Evolutionary conservation across 30 jellyfish, hydroid and myxozoan species (phyloP), one percentile per base, ranked within the genome.

Genomic region (Aurelia sp.): DNA sequence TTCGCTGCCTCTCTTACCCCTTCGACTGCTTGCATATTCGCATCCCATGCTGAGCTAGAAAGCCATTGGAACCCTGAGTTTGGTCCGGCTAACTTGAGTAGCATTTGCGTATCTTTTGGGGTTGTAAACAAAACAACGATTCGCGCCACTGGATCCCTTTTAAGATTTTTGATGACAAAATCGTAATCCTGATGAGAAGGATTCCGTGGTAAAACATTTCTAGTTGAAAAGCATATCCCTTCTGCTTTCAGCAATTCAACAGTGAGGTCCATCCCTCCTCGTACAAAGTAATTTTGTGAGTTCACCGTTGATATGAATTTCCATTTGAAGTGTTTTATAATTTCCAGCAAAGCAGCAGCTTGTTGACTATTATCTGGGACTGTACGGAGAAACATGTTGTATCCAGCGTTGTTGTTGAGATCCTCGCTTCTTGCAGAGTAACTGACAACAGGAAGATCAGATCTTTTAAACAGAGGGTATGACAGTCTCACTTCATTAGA

Each of bases 391-490:
- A 88, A 79, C 51, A 79, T 79, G 23, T 35, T 62, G 66, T 88
- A 88, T 58, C 72, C 71, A 4, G 31, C 72, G 2, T 82, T 65
- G 60, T 79, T 81, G 51, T 62, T 82, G 33, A 88, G 81, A 3
- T 79, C 92, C 13, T 40, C 74, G 66, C 88, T 81, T 19, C 92
- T 79, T 9, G 97, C 97, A 4, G 90, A 88, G 71, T 88, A 73
- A 37, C 97, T 88, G 13, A 79, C 58, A 62, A 88, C 59, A 6
- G 63, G 73, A 22, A 30, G 69, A 27, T 73, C 68, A 64, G 70
- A 88, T 16, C 62, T 72, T 2, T 86, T 77, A 47, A 79, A 73
- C 12, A 76, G 86, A 10, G 81, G 59, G 11, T 92, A 58, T 4
- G 90, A 86, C 15, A 63, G 17, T 4, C 31, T 21, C 22, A 89